Conservation (phyloP, 2,113 vertebrate species). For the human region GRCh38 chr16:75397501-75398000, state of each 20-base stretch:
- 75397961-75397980: background rate
- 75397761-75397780: background rate
- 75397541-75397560: background rate
- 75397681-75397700: background rate
- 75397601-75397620: background rate
- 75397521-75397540: background rate
- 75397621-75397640: background rate
- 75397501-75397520: background rate
- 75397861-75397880: background rate
- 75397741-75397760: background rate
- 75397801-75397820: background rate
- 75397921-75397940: background rate
- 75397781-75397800: background rate
- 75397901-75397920: background rate
- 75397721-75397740: background rate
- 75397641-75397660: background rate
- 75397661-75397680: background rate
- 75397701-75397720: background rate
- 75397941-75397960: background rate
- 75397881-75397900: background rate
- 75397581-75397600: background rate
- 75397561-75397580: background rate
- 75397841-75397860: background rate
- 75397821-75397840: background rate
- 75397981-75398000: background rate